A percentile compares a stretch with the other conserved stretches of the same genome.
Conservation (phyloP, 2,113 vertebrate species). For the Poecile atricapillus region DNA sequence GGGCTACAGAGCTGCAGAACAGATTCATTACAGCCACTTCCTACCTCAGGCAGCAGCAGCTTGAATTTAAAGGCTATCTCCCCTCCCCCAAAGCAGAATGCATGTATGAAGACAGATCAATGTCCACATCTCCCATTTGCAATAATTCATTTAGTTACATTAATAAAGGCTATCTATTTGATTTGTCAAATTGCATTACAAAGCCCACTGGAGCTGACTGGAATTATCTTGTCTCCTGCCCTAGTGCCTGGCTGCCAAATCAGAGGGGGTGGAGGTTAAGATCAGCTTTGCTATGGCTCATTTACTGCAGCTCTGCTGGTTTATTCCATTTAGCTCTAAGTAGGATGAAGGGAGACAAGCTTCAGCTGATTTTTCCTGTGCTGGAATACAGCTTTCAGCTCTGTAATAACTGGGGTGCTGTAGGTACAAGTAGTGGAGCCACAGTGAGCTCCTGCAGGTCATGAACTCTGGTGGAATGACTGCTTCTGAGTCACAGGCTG, state of each 20-base stretch:
- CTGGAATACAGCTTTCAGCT: not conserved
- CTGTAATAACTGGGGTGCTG: not conserved
- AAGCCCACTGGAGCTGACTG: not conserved
- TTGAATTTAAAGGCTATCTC: not conserved
- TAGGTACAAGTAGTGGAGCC: not conserved
- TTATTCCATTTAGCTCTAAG: constrained; percentile 24
- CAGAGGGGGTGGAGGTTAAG: constrained; percentile 8
- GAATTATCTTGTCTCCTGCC: constrained; percentile 27
- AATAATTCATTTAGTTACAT: constrained; percentile 46
- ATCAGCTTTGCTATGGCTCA: constrained; percentile 45
- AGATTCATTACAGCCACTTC: not conserved
- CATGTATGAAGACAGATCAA: constrained; percentile 31
- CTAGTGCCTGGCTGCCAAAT: constrained; percentile 12
- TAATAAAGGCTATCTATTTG: constrained; percentile 42
- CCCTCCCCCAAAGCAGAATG: not conserved
- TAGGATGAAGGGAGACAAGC: not conserved
- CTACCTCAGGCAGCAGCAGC: not conserved
- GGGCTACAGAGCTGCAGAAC: not conserved
- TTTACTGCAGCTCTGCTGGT: constrained; percentile 34
- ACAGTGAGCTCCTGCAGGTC: not conserved
- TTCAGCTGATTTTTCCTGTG: not conserved
- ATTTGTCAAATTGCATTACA: constrained; percentile 46
- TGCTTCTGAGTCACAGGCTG: not conserved
- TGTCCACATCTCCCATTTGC: constrained; percentile 22
- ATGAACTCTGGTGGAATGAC: not conserved